Evolutionary conservation across 2,888 invertebrate species (phyloP).

Genomic region (Epicampocera succincta): DNA sequence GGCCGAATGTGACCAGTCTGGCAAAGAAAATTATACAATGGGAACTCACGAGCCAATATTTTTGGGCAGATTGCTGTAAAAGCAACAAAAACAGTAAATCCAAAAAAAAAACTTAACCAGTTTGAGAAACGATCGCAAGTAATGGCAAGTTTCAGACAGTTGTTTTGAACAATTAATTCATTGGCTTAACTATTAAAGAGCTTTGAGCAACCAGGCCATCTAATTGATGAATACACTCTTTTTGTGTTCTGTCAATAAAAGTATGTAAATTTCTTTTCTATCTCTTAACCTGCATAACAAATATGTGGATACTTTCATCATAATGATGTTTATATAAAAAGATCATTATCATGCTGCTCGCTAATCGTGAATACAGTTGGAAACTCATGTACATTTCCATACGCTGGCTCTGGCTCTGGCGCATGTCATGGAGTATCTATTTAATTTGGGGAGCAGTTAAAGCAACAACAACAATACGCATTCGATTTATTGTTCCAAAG

Average conservation of each 20-base stretch:
- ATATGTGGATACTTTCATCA: conserved; percentile 22
- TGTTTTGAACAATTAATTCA: conserved; percentile 10
- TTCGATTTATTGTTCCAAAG: conserved; percentile 7
- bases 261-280: conserved; percentile 26
- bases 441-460: conserved; percentile 60
- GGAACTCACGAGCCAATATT: conserved; percentile 64
- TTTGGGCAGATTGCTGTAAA: conserved; percentile 7
- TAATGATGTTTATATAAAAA: conserved; percentile 16
- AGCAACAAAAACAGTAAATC: too few species aligned
- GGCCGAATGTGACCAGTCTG: conserved; percentile 9
- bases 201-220: not conserved
- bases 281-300: conserved; percentile 34
- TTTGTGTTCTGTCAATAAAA: not conserved
- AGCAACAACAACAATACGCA: conserved; percentile 15
- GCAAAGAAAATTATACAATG: conserved; percentile 49
- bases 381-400: conserved; percentile 46
- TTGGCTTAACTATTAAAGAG: not conserved
- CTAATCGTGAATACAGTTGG: conserved; percentile 25
- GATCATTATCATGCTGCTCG: conserved; percentile 33
- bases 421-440: conserved; percentile 38
- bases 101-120: conserved; percentile 24
- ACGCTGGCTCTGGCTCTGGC: conserved; percentile 10
- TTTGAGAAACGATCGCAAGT: conserved; percentile 20
- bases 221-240: conserved; percentile 2
- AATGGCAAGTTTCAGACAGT: conserved; percentile 15